Conservation (phyloP, 2,797 vertebrate species). For the Hapalemur alaotrensis region DNA sequence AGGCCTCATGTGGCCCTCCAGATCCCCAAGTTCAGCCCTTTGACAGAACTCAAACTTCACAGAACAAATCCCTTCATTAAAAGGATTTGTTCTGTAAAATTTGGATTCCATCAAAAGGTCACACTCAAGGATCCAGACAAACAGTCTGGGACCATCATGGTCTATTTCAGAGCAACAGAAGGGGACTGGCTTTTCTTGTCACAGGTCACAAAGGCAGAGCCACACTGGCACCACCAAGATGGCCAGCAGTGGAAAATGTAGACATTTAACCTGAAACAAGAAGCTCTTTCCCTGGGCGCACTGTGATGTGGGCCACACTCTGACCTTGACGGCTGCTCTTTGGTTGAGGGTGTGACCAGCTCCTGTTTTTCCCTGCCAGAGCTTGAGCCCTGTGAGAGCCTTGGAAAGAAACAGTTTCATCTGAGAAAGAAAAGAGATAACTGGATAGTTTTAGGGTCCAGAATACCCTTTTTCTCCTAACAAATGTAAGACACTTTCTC, state of each 20-base stretch:
- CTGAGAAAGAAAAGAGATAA: not conserved
- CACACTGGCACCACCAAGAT: not conserved
- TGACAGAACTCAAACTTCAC: not conserved
- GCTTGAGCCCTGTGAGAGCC: not conserved
- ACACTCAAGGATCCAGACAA: not conserved
- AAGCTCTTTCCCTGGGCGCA: not conserved
- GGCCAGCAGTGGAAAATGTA: not conserved
- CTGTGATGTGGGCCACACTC: not conserved
- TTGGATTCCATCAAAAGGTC: not conserved
- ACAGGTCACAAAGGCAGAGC: not conserved
- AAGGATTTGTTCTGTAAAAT: not conserved
- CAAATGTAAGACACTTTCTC: not conserved
- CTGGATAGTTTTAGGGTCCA: not conserved
- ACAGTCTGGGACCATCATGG: not conserved
- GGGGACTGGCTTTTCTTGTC: not conserved
- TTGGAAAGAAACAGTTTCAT: conserved; percentile 2
- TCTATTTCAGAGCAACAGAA: not conserved
- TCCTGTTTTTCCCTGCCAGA: not conserved
- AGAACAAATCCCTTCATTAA: not conserved
- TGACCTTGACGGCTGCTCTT: not conserved
- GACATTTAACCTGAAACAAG: not conserved
- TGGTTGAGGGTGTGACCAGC: not conserved
- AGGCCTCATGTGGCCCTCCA: not conserved
- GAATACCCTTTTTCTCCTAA: not conserved
- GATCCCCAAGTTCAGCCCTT: not conserved